These are phyloP conservation scores for Drosophila mettleri DNA, from an alignment of 2,888 invertebrate species.

Conservation along the genomic window DNA sequence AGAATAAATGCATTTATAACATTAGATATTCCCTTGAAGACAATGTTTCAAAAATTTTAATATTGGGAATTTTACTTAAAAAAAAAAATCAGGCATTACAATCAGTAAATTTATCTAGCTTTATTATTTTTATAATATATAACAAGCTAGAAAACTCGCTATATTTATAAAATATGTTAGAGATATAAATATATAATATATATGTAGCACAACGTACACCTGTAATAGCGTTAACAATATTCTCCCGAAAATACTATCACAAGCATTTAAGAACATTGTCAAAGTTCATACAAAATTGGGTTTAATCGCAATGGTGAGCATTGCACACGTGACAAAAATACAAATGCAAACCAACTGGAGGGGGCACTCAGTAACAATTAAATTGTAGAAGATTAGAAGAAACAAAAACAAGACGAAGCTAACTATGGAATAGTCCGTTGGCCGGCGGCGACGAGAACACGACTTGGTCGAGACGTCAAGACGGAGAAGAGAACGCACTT, in stretches of 20 bases:
- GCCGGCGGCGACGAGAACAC: conserved; percentile 49
- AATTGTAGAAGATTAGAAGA: conserved; percentile 46
- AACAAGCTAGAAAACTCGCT: neutral
- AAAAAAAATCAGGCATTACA: too few species aligned
- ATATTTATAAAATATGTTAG: too few species aligned
- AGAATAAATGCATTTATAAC: too few species aligned
- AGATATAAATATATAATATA: too few species aligned
- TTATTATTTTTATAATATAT: neutral
- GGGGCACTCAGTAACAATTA: conserved; percentile 65
- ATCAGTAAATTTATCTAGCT: too few species aligned
- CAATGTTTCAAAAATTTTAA: neutral
- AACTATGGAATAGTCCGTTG: conserved; percentile 51
- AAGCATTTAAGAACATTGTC: neutral
- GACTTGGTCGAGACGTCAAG: conserved; percentile 29
- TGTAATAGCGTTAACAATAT: neutral
- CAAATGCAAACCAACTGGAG: conserved; percentile 23
- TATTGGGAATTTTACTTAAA: too few species aligned
- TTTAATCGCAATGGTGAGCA: neutral
- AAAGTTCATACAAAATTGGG: conserved; percentile 4
- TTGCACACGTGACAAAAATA: conserved; percentile 7
- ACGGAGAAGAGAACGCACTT: conserved; percentile 63
- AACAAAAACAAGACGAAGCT: conserved; percentile 32
- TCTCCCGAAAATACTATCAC: neutral
- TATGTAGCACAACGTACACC: neutral
- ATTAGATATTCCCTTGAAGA: neutral